phyloP scores from a whole-genome alignment of 2,888 invertebrate species.

The Lamellibrachia columna region DNA sequence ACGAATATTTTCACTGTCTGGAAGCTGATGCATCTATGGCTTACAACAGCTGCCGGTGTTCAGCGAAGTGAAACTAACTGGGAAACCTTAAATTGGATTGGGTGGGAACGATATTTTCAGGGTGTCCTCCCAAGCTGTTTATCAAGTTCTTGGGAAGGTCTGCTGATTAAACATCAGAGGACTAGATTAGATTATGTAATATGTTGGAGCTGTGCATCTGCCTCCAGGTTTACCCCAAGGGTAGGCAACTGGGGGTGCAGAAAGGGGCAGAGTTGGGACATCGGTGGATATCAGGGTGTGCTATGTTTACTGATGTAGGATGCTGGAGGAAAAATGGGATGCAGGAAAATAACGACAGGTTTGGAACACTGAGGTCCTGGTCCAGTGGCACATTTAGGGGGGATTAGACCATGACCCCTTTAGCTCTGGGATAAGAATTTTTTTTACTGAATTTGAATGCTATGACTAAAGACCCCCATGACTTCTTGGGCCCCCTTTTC shows the following conservation, averaged over 20 bases:
- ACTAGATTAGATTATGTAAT: not conserved
- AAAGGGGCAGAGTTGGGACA: not conserved
- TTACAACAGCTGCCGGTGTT: not conserved
- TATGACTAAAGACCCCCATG: too few relatives aligned
- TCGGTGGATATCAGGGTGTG: not conserved
- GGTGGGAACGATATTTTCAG: not conserved
- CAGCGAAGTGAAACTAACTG: not conserved
- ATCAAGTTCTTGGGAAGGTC: not conserved
- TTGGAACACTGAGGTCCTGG: not conserved
- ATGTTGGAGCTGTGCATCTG: not conserved
- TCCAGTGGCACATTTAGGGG: not conserved
- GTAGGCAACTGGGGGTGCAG: not conserved
- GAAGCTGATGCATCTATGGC: not conserved
- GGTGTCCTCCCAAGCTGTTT: not conserved
- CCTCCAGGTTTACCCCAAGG: not conserved
- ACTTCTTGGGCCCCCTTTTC: too few relatives aligned
- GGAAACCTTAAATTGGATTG: not conserved
- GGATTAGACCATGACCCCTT: too few relatives aligned
- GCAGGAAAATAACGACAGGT: not conserved
- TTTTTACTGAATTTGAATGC: too few relatives aligned
- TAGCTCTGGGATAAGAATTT: too few relatives aligned
- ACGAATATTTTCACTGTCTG: not conserved
- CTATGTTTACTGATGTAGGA: not conserved
- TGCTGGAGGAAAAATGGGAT: not conserved
- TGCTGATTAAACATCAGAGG: constrained; percentile 3